These are phyloP conservation scores for Daboia siamensis DNA, from an alignment of 2,113 vertebrate genomes.

Conservation along the genomic window DNA sequence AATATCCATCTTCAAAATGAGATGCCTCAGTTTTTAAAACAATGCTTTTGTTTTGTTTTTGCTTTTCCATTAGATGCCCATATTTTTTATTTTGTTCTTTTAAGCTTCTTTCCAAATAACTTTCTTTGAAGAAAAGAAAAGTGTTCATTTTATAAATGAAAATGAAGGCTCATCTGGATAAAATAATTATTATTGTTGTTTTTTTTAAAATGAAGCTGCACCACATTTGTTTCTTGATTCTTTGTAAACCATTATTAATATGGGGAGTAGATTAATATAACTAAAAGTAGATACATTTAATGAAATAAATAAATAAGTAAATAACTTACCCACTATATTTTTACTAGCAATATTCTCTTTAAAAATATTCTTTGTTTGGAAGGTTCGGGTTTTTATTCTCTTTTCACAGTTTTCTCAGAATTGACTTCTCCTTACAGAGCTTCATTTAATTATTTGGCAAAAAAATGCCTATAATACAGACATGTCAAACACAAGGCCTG, in stretches of 20 bases:
- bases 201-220: slow-evolving; percentile 44
- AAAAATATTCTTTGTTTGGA: background rate
- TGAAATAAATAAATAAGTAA: background rate
- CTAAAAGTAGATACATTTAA: background rate
- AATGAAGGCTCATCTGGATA: slow-evolving; percentile 44
- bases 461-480: too few species aligned
- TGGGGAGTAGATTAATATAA: slow-evolving; percentile 30
- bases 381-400: background rate
- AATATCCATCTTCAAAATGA: slow-evolving; percentile 63
- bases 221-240: slow-evolving; percentile 44
- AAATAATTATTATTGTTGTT: slow-evolving; percentile 35
- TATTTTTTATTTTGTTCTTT: slow-evolving; percentile 44
- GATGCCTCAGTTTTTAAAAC: slow-evolving; percentile 48
- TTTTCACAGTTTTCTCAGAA: background rate
- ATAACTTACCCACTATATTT: background rate
- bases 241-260: slow-evolving; percentile 33
- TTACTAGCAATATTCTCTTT: background rate
- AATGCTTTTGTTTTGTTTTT: slow-evolving; percentile 53
- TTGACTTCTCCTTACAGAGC: background rate
- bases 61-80: slow-evolving; percentile 51
- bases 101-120: slow-evolving; percentile 50
- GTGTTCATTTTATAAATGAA: slow-evolving; percentile 52
- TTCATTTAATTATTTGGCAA: background rate
- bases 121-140: slow-evolving; percentile 27
- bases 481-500: too few species aligned